Percentiles rank a stretch among this genome's conserved stretches.
These are phyloP conservation scores for Calameuta pallipes DNA, from an alignment of 2,888 invertebrate genomes.

Conservation along the genomic window DNA sequence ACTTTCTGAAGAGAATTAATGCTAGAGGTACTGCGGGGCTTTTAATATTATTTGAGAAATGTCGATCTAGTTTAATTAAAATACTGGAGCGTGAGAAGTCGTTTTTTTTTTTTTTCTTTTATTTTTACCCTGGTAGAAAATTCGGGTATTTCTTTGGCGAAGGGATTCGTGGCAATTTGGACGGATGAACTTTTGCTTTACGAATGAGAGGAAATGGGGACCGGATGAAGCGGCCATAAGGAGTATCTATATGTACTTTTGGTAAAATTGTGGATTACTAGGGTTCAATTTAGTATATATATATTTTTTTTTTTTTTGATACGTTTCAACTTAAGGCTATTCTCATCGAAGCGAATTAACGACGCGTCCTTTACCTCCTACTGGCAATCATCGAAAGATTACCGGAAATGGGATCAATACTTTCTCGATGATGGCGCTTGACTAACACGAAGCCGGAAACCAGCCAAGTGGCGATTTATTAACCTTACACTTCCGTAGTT, in stretches of 20 bases:
- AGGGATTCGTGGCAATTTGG: not conserved
- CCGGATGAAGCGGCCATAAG: not conserved
- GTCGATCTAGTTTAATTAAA: not conserved
- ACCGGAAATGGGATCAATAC: slow-evolving; percentile 32
- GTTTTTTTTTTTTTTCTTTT: not conserved
- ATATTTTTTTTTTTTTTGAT: not conserved
- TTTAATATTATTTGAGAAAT: not conserved
- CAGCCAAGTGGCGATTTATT: slow-evolving; percentile 5
- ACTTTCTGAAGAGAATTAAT: not conserved
- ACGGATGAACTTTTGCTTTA: no score
- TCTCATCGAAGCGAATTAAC: not conserved
- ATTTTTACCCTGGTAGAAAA: not conserved
- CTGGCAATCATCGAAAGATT: slow-evolving; percentile 30
- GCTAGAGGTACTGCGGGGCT: not conserved
- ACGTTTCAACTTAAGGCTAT: not conserved
- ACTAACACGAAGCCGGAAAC: not conserved
- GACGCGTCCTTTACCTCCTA: not conserved
- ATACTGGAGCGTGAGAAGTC: not conserved
- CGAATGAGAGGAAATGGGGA: not conserved
- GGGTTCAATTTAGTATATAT: not conserved
- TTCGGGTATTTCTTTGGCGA: not conserved
- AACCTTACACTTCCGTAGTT: not conserved
- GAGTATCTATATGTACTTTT: not conserved
- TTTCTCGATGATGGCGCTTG: slow-evolving; percentile 19
- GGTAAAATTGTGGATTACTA: not conserved